Base-by-base conservation (phyloP, 2,797 vertebrate species). In the Anguilla megastoma region DNA sequence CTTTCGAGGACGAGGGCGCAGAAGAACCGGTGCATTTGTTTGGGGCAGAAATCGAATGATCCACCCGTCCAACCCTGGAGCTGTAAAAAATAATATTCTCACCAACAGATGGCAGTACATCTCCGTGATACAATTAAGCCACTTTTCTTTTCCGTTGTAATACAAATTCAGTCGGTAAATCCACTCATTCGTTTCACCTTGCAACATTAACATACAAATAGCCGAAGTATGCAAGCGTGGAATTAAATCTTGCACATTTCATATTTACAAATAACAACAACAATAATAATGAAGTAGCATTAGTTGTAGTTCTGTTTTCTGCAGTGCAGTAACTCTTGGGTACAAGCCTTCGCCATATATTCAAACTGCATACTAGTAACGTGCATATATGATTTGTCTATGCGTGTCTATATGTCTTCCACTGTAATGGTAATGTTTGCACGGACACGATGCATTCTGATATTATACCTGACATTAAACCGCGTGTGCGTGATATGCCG, bases 81-180 rank as follows among this genome's bases (percentile, higher is more conserved):
- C n/a, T 9, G 45, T 18, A 45, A 82, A 82, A n/a, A 82, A n/a
- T 82, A 12, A 24, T n/a, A 82, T 82, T 0, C 50, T 45, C 41
- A 56, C 27, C 95, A 94, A 93, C 90, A 58, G 92, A 89, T 92
- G 94, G 94, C 93, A 93, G 92, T 83, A 93, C 83, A 88, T 58
- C 9, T 84, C 84, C 45, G 48, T 69, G 86, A 45, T 89, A 10
- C 89, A 33, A 74, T 69, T 69, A 24, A 69, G 63, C 24, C 3
- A 24, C 63, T 27, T 71, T 12, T n/a, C 0, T 30, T 6, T 71
- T 71, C 66, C 33, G 27, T 12, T 71, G 7, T 27, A 2, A 12
- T 6, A 30, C n/a, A 6, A 76, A 14, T 76, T 36, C 30, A 18
- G 3, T 18, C 4, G 1, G 71, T 76, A 76, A 76, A 76, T 76